Evolutionary conservation across 1,140 invertebrate species (phyloP).

Genomic region (Laupala kohalensis): DNA sequence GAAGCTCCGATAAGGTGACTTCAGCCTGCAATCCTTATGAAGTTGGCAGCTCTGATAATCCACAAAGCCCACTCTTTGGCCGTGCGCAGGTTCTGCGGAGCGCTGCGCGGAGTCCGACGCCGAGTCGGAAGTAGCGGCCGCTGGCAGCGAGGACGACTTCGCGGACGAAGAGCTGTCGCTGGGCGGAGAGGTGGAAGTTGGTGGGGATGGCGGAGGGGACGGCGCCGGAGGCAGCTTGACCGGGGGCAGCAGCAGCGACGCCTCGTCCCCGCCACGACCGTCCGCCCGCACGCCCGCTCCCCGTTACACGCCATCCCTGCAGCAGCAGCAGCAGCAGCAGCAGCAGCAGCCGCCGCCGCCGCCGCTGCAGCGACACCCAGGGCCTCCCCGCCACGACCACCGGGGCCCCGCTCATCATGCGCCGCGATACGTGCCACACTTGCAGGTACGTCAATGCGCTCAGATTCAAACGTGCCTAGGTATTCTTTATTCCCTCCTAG

Average conservation of each 20-base stretch:
- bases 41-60: no score
- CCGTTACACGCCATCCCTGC: background rate
- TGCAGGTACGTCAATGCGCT: background rate
- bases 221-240: background rate
- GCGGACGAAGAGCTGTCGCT: conserved; percentile 50
- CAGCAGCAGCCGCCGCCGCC: conserved; percentile 17
- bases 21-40: no score
- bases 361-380: conserved; percentile 19
- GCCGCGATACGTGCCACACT: background rate
- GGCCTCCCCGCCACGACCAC: conserved; percentile 19
- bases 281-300: background rate
- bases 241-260: conserved; percentile 15
- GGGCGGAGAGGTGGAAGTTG: conserved; percentile 27
- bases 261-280: no score
- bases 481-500: no score
- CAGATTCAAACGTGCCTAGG: no score
- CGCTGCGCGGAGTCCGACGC: conserved; percentile 31
- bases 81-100: conserved; percentile 25
- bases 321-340: conserved; percentile 5
- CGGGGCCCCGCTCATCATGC: conserved; percentile 22
- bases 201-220: no score
- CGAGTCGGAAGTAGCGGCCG: conserved; percentile 33
- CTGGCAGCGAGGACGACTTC: conserved; percentile 50
- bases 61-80: no score
- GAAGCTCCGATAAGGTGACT: no score